Evolutionary conservation across 1,140 invertebrate genomes (phyloP).

Genomic region (Stegodyphus mimosarum): DNA sequence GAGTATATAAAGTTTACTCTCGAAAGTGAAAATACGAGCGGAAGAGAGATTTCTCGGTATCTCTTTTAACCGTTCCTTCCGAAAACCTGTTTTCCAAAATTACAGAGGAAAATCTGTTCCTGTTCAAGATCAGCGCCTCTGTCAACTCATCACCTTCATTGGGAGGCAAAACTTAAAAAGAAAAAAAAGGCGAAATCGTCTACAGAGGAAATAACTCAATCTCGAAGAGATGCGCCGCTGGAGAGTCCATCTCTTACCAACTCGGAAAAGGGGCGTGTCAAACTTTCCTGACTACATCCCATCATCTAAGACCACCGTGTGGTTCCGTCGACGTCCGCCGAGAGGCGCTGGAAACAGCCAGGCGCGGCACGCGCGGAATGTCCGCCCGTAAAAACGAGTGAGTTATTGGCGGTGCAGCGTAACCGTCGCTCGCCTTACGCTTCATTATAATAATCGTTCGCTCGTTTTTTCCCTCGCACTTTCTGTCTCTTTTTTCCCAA

Average conservation of each 20-base stretch:
- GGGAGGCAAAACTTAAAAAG: not conserved
- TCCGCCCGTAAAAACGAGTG: slow-evolving; percentile 18
- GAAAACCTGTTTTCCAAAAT: not conserved
- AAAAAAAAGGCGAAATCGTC: no score
- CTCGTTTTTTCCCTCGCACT: not conserved
- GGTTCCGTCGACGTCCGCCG: slow-evolving; percentile 13
- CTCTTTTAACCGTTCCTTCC: no score
- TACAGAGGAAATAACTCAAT: not conserved
- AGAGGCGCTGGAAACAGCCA: not conserved
- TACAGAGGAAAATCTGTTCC: no score
- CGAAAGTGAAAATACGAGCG: no score
- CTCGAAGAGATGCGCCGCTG: not conserved
- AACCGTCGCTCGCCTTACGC: not conserved
- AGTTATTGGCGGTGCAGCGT: slow-evolving; percentile 36
- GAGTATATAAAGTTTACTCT: no score
- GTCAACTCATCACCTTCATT: not conserved
- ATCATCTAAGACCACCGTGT: not conserved
- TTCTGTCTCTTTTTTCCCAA: not conserved
- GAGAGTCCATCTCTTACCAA: not conserved
- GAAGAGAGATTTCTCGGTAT: no score
- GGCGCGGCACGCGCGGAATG: slow-evolving; percentile 26
- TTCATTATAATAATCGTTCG: slow-evolving; percentile 54
- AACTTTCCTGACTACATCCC: not conserved
- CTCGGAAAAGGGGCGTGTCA: slow-evolving; percentile 37
- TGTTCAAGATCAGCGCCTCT: no score